Conservation (phyloP, 2,113 vertebrate species). For the Dicentrarchus labrax region DNA sequence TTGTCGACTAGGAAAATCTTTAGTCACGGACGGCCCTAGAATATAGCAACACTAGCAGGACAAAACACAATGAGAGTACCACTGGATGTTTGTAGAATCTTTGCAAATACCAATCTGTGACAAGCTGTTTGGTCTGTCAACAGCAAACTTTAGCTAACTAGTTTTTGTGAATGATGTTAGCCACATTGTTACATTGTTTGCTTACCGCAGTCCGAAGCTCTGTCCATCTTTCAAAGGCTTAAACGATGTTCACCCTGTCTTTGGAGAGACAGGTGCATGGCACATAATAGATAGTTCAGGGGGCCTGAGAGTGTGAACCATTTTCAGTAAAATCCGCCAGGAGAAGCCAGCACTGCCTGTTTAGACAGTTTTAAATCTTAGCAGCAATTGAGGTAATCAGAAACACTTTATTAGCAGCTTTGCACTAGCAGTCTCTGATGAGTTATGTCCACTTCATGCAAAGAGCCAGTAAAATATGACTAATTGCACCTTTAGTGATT, state of each 20-base stretch:
- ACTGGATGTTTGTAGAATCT: neutral
- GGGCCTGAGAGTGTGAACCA: neutral
- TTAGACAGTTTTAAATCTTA: constrained; percentile 10
- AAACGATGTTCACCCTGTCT: neutral
- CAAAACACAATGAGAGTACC: neutral
- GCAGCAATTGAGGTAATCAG: neutral
- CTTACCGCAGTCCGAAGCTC: neutral
- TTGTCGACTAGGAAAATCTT: too few relatives aligned
- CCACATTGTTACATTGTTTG: neutral
- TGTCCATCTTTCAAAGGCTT: neutral
- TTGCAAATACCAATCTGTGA: neutral
- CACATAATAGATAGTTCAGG: neutral
- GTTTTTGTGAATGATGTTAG: neutral
- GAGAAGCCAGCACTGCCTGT: neutral
- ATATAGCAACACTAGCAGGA: neutral
- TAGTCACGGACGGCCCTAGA: neutral
- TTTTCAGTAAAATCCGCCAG: constrained; percentile 4
- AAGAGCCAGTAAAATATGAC: constrained; percentile 35
- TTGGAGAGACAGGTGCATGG: neutral
- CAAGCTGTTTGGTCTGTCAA: neutral
- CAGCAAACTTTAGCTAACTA: neutral
- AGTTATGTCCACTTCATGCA: neutral
- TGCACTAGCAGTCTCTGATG: neutral
- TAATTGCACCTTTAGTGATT: constrained; percentile 28
- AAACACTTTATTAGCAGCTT: constrained; percentile 22